Percentiles rank a stretch among this genome's conserved stretches.
Evolutionary conservation across 2,888 invertebrate genomes (phyloP).

Genomic region (Stenchaetothrips biformis): DNA sequence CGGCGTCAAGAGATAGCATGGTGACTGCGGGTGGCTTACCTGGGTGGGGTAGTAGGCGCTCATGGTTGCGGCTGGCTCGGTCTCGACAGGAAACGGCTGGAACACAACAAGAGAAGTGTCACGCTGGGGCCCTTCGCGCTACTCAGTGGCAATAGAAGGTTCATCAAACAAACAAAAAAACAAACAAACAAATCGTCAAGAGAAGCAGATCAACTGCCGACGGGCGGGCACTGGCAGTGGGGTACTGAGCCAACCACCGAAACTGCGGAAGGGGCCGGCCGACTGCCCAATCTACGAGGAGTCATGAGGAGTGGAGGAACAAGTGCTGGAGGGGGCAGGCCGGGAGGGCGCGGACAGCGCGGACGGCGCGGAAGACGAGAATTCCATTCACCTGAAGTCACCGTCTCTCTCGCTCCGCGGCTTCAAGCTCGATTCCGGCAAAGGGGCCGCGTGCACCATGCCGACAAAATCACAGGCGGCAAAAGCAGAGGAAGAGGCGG

Average conservation of each 20-base stretch:
- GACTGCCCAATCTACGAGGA: not conserved
- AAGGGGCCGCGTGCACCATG: not conserved
- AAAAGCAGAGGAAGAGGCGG: not conserved
- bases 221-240: not conserved
- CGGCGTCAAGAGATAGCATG: not conserved
- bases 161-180: too few relatives aligned
- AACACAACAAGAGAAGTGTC: conserved; percentile 27
- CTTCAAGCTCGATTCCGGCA: too few relatives aligned
- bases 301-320: not conserved
- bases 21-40: conserved; percentile 27
- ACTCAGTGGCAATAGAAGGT: too few relatives aligned
- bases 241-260: not conserved
- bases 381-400: conserved; percentile 21
- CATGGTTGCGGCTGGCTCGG: conserved; percentile 29
- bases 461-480: not conserved
- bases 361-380: not conserved
- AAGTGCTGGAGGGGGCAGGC: not conserved
- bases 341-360: not conserved
- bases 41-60: conserved; percentile 35
- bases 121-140: not conserved
- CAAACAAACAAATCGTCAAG: too few relatives aligned
- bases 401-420: not conserved
- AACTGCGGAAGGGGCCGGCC: not conserved
- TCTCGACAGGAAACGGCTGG: not conserved
- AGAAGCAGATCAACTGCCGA: not conserved